Evolutionary conservation across 1,140 invertebrate genomes (phyloP).

Genomic region (Hormaphis cornu): DNA sequence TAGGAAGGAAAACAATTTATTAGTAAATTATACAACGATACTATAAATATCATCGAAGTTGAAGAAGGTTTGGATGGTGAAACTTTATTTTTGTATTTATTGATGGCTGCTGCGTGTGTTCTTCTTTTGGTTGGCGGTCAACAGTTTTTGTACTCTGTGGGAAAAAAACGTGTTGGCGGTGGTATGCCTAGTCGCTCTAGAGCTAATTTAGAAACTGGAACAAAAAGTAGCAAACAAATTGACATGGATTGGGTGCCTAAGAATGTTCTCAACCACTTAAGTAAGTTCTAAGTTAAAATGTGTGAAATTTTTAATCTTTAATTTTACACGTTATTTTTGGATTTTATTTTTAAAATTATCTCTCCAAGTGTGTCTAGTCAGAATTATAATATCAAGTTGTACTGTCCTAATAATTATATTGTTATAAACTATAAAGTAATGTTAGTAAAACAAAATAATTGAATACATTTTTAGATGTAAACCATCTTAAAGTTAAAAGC

Average conservation of each 20-base stretch:
- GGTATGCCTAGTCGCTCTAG: constrained; percentile 36
- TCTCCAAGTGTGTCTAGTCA: too few species aligned
- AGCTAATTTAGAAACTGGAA: constrained; percentile 61
- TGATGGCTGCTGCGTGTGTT: constrained; percentile 80
- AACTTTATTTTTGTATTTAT: constrained; percentile 95
- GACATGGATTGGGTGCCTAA: constrained; percentile 97
- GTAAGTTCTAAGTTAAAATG: constrained; percentile 50
- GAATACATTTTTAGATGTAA: too few species aligned
- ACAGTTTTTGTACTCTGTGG: constrained; percentile 75
- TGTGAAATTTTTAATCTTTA: too few species aligned
- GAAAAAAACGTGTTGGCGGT: constrained; percentile 48
- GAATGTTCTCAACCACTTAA: constrained; percentile 70
- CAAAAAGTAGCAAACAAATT: constrained; percentile 81
- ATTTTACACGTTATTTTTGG: too few species aligned
- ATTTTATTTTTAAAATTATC: too few species aligned
- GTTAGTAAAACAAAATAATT: too few species aligned
- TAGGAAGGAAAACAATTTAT: constrained; percentile 58
- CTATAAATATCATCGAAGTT: constrained; percentile 91
- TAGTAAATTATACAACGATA: constrained; percentile 97
- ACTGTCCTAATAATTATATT: too few species aligned
- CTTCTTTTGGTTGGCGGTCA: constrained; percentile 81
- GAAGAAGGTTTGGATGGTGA: constrained; percentile 96
- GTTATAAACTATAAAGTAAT: too few species aligned
- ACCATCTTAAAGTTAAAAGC: too few species aligned
- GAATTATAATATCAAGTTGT: too few species aligned